phyloP scores from a whole-genome alignment of 1,140 invertebrate genomes.

The Gryllus bimaculatus region DNA sequence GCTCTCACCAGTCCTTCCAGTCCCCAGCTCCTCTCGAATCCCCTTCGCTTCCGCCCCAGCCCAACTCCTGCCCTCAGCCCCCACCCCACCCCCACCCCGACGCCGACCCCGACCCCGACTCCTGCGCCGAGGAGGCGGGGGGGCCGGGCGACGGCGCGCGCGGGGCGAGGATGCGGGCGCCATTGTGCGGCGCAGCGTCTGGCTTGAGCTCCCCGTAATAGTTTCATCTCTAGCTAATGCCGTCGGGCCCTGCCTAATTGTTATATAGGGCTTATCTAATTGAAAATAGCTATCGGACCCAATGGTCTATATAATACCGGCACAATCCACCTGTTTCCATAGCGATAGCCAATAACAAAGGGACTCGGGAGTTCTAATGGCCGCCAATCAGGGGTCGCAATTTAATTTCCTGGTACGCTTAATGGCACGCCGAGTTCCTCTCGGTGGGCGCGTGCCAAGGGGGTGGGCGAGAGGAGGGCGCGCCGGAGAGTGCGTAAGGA shows the following conservation, averaged over 20 bases:
- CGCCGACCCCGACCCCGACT: no score
- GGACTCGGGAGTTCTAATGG: neutral
- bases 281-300: slow-evolving; percentile 3
- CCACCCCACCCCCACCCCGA: no score
- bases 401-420: neutral
- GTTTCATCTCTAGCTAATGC: slow-evolving; percentile 4
- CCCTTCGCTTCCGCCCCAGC: no score
- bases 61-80: no score
- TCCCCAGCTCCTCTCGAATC: no score
- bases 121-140: neutral
- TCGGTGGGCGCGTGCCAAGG: neutral
- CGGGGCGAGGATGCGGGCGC: neutral
- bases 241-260: neutral
- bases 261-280: neutral
- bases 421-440: neutral
- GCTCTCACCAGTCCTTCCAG: no score
- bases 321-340: slow-evolving; percentile 3
- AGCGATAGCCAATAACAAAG: slow-evolving; percentile 4
- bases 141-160: neutral
- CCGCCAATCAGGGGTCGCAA: neutral
- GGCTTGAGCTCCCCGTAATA: neutral
- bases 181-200: neutral
- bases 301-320: neutral
- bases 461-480: neutral
- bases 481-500: neutral